Evolutionary conservation across 2,113 vertebrate genomes (phyloP), one percentile per base, ranked within the genome.

Genomic region (Pelecanoides urinatrix): DNA sequence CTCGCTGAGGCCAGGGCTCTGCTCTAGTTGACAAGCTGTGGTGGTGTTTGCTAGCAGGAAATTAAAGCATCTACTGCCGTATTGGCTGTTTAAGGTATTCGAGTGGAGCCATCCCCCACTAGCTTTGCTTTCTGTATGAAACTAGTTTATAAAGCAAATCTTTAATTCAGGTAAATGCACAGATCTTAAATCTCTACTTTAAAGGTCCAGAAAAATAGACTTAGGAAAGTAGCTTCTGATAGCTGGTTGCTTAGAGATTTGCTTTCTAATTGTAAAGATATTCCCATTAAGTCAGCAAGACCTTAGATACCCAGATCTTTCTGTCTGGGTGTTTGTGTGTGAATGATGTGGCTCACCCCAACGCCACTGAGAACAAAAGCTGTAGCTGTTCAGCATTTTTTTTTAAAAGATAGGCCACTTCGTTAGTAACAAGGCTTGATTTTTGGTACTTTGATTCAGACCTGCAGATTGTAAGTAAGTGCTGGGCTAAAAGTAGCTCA

Each of bases 371-470:
- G 74, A 87, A 86, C 93, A 92, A 86, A 86, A 74, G 90, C 66
- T 75, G 80, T 23, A 78, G 86, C 68, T 87, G 73, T 47, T 81
- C 65, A 89, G 88, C 55, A 1, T 9, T 27, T 75, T 74, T 73
- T 56, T 90, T 66, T 42, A 13, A 38, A 75, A 67, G 74, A 52
- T 7, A 68, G 88, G 81, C 78, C n/a, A 42, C 86, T 11, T 58
- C 2, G 12, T 50, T 59, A 81, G 66, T 30, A 56, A 59, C 53
- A 49, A 56, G 80, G 66, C 62, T 85, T 75, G 77, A 9, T 7
- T 87, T 83, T 63, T 95, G 96, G 88, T 96, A 94, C 95, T 89
- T 94, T 5, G 49, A 73, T 36, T 92, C 90, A 88, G 77, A 76
- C 30, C 49, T 82, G 66, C 90, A 56, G 72, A 30, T 44, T 44